Percentiles rank a stretch among this genome's conserved stretches.
Conservation (phyloP, 2,113 vertebrate species). For the Podiceps cristatus region DNA sequence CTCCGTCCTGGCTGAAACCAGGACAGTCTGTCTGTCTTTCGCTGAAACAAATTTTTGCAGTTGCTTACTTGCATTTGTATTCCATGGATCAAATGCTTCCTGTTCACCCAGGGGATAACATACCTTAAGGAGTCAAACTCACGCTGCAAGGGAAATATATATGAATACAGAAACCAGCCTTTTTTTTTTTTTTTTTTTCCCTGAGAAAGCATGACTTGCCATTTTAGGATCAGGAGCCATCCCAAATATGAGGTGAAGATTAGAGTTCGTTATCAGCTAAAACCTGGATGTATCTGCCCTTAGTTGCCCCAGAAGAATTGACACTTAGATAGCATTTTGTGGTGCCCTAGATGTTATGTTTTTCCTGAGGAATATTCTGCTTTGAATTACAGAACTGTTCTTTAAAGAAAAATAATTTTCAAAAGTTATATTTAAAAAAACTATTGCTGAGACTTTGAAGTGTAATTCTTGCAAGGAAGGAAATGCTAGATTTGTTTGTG, state of each 20-base stretch:
- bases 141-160: not conserved
- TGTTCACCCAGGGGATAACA: not conserved
- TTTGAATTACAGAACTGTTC: not conserved
- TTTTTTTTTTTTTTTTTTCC: not conserved
- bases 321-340: not conserved
- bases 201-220: not conserved
- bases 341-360: not conserved
- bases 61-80: not conserved
- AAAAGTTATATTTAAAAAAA: not conserved
- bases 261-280: not conserved
- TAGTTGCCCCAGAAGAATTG: not conserved
- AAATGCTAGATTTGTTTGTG: not conserved
- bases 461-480: not conserved
- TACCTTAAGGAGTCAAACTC: not conserved
- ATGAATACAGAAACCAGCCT: not conserved
- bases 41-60: not conserved
- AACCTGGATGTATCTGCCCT: not conserved
- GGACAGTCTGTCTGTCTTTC: not conserved
- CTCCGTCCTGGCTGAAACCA: too few species aligned
- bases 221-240: not conserved
- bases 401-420: not conserved
- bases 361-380: not conserved
- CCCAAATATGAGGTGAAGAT: not conserved
- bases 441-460: not conserved
- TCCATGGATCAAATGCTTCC: not conserved